Percentiles rank a stretch among this genome's conserved stretches.
These are phyloP conservation scores for Leuciscus idus DNA, from an alignment of 2,113 vertebrate genomes.

Conservation along the genomic window DNA sequence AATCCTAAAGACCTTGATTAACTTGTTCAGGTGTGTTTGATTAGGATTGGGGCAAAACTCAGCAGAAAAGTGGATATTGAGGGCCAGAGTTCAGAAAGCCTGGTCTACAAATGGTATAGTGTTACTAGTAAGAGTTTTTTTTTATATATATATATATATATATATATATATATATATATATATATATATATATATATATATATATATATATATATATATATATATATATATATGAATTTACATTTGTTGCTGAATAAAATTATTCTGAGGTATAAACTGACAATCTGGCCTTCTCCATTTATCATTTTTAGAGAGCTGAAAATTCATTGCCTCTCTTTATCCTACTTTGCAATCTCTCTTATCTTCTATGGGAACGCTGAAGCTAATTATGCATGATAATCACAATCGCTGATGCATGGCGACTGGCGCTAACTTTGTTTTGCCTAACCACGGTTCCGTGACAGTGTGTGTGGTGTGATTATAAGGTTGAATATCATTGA, in stretches of 20 bases:
- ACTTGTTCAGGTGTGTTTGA: no score
- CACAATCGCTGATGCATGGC: constrained; percentile 60
- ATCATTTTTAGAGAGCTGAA: background rate
- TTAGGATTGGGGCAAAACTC: no score
- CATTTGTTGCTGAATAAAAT: background rate
- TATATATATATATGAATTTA: background rate
- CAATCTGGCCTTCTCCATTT: background rate
- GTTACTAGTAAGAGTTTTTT: no score
- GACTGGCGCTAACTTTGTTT: constrained; percentile 64
- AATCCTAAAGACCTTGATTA: no score
- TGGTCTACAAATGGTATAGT: no score
- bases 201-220: no score
- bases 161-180: no score
- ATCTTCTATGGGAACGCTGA: background rate
- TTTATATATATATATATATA: no score
- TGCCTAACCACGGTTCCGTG: constrained; percentile 43
- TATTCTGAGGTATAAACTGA: background rate
- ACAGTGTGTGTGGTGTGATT: background rate
- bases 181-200: no score
- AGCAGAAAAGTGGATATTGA: no score
- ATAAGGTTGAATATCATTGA: constrained; percentile 35
- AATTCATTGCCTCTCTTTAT: background rate
- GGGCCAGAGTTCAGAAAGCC: no score
- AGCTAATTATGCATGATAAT: constrained; percentile 52
- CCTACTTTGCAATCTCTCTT: constrained; percentile 37